Base-by-base conservation (phyloP, 2,113 vertebrate species). In the Anhinga rufa region DNA sequence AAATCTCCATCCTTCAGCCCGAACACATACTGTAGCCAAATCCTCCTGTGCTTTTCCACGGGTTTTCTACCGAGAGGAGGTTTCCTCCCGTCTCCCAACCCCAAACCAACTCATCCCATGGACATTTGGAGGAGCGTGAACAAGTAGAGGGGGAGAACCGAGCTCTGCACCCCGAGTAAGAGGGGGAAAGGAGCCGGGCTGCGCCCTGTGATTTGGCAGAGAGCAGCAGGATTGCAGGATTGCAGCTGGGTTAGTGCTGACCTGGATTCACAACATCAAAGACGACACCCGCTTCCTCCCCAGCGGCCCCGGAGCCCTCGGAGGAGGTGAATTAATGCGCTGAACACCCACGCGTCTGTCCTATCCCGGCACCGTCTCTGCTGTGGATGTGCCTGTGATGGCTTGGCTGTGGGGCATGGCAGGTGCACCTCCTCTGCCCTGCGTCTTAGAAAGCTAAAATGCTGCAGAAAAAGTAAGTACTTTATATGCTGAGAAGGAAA, bases 181-280 rank as follows among this genome's bases (percentile, higher is more conserved):
- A 85, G 66, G n/a, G 20, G 14, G 18, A 60, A 38, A 17, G 25
- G 64, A 62, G 49, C 36, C 1, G 7, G 17, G 31, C 36, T 88
- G 55, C 0, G 0, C 36, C 64, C n/a, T 22, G 51, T 9, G 15
- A 15, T 20, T 10, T 11, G 21, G 80, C 34, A 14, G 83, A 70
- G 58, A 84, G 70, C 54, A 19, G 44, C 44, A 46, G 44, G 44
- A 46, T 18, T 44, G 25, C 18, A 29, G 40, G 25, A 36, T 12
- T 32, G 48, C 38, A 65, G 58, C 62, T 57, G 86, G n/a, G 36
- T 34, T 51, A 62, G 64, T 0, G 4, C 79, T 90, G 90, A 92
- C 90, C 94, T 95, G 93, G 62, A 92, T 95, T 94, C 70, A 18
- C 46, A 20, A 55, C 66, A 94, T 92, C 65, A 93, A 88, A 95